Conservation (phyloP, 2,797 vertebrate species). For the Alosa sapidissima region DNA sequence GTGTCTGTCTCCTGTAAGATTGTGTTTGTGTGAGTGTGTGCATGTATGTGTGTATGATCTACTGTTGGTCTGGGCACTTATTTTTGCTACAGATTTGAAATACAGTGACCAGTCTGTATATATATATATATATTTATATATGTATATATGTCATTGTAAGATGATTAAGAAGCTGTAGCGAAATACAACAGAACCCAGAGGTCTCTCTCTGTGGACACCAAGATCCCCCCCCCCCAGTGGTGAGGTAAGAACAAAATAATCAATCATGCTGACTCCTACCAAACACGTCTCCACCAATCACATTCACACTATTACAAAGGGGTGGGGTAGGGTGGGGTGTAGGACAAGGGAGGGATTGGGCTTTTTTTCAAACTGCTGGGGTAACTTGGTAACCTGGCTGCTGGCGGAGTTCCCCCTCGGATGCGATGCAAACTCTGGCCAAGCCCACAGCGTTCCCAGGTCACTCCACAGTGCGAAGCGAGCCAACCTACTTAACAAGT, state of each 20-base stretch:
- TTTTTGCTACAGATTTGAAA: constrained; percentile 79
- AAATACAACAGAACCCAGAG: constrained; percentile 55
- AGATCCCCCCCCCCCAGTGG: constrained; percentile 54
- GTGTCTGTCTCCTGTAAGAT: constrained; percentile 51
- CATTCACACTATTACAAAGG: constrained; percentile 45
- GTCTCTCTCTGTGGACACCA: constrained; percentile 58
- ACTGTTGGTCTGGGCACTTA: constrained; percentile 79
- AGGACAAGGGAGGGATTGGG: not conserved
- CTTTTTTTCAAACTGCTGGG: constrained; percentile 4
- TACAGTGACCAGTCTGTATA: constrained; percentile 82
- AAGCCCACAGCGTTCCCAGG: not conserved
- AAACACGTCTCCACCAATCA: constrained; percentile 40
- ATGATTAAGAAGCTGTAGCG: constrained; percentile 69
- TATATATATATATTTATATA: constrained; percentile 39
- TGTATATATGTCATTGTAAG: constrained; percentile 61
- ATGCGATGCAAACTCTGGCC: not conserved
- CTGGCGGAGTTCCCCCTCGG: not conserved
- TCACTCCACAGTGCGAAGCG: not conserved
- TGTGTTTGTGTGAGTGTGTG: constrained; percentile 48
- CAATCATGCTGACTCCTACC: constrained; percentile 22
- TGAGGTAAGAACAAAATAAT: constrained; percentile 67
- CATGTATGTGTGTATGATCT: not conserved
- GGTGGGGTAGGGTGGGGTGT: not conserved
- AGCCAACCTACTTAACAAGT: not conserved
- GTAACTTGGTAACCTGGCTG: not conserved